Conservation (phyloP, 2,888 invertebrate species). For the Osedax fenrisi region DNA sequence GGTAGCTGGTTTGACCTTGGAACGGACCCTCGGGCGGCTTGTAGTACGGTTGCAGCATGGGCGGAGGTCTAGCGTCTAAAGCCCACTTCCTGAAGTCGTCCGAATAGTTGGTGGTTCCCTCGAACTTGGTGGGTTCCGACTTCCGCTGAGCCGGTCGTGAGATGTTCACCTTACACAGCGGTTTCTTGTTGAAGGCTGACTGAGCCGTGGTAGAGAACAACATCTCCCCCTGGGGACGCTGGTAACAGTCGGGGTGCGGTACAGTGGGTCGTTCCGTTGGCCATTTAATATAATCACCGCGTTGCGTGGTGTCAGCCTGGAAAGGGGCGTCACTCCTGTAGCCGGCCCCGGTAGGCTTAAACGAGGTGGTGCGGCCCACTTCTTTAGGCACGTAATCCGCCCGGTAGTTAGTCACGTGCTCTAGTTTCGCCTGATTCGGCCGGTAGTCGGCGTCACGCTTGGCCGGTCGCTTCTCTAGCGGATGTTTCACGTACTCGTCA, state of each 20-base stretch:
- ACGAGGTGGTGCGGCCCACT: slow-evolving; percentile 39
- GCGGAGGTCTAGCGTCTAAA: slow-evolving; percentile 35
- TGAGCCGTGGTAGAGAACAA: slow-evolving; percentile 45
- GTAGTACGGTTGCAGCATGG: slow-evolving; percentile 41
- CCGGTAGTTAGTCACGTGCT: slow-evolving; percentile 44
- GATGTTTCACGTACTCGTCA: slow-evolving; percentile 45
- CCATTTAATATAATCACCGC: slow-evolving; percentile 35
- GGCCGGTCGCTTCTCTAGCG: slow-evolving; percentile 39
- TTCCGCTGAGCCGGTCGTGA: slow-evolving; percentile 26
- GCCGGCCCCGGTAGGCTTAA: slow-evolving; percentile 44
- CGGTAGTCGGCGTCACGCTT: slow-evolving; percentile 41
- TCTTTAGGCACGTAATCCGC: slow-evolving; percentile 40
- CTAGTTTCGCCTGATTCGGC: slow-evolving; percentile 42
- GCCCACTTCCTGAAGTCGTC: slow-evolving; percentile 39
- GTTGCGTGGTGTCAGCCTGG: slow-evolving; percentile 46
- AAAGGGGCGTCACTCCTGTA: slow-evolving; percentile 47
- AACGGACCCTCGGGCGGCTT: slow-evolving; percentile 46
- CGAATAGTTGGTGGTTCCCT: slow-evolving; percentile 38
- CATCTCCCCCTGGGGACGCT: slow-evolving; percentile 45
- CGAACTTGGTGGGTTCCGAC: slow-evolving; percentile 33
- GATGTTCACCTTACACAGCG: slow-evolving; percentile 37
- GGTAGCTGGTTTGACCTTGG: slow-evolving; percentile 46
- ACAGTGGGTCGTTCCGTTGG: slow-evolving; percentile 40
- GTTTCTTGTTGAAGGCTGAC: slow-evolving; percentile 40
- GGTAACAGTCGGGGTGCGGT: slow-evolving; percentile 42